Percentiles rank a stretch among this genome's conserved stretches.
Conservation (phyloP, 1,140 invertebrate species). For the Rhopalosiphum padi region DNA sequence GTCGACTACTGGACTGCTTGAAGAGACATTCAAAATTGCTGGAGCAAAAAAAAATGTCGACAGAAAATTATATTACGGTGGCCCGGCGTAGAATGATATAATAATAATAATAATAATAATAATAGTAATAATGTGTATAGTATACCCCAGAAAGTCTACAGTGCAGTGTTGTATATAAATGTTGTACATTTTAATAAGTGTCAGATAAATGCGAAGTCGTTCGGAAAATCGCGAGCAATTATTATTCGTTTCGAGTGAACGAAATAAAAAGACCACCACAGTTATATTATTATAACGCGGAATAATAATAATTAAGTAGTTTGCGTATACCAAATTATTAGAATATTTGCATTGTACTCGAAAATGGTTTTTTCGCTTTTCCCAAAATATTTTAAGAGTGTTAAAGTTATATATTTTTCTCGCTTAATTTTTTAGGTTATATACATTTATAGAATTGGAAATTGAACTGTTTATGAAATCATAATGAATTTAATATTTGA, state of each 20-base stretch:
- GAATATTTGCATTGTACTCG: neutral
- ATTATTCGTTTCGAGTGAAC: neutral
- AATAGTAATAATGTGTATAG: neutral
- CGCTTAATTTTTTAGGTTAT: no score
- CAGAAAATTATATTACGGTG: neutral
- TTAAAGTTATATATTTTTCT: neutral
- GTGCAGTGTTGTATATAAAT: neutral
- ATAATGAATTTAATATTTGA: neutral
- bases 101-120: neutral
- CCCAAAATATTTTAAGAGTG: neutral
- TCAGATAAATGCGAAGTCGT: neutral
- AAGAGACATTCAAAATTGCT: conserved; percentile 45
- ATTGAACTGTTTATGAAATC: no score
- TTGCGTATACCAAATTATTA: neutral
- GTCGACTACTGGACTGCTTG: neutral
- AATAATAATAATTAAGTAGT: neutral
- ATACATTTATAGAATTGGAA: no score
- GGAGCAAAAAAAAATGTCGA: neutral
- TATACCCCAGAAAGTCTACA: neutral
- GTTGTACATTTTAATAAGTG: neutral
- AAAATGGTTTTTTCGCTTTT: neutral
- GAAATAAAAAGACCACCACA: neutral
- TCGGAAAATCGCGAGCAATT: neutral
- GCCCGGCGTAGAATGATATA: no score
- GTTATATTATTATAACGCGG: neutral